Evolutionary conservation across 1,140 invertebrate genomes (phyloP), one percentile per base, ranked within the genome.

Genomic region (Drosophila dunni): DNA sequence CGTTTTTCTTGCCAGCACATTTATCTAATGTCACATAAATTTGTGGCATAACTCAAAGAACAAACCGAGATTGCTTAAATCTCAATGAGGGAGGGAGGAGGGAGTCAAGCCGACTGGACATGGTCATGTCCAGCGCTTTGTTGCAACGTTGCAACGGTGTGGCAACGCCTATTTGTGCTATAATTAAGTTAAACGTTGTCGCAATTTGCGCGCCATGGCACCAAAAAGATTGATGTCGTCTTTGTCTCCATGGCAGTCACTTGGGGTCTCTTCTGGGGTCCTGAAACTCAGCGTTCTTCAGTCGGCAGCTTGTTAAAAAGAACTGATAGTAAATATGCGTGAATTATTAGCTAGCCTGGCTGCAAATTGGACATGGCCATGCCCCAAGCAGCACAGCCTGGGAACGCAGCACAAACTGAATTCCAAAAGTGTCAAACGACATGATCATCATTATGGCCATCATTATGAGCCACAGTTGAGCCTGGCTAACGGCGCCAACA

Each of bases 181-280:
- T 90, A 89, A 90, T 89, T 90, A 89, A 89, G 84, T 89, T 90
- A 89, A 89, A 89, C 84, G 84, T 89, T 89, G 84, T 90, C 84
- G 84, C 80, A 84, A 83, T 84, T 82, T 84, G 81, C 81, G 81
- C 81, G 75, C 61, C 81, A 69, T 40, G 57, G 48, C 73, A 78
- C 57, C 75, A 67, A 75, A 29, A 72, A 90, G 85, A 89, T 90
- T 89, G 84, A 90, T 90, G 84, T 89, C 68, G 85, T 64, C 80
- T 88, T 88, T 88, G 84, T 89, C 64, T 62, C 68, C 53, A 71
- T 72, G 71, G 65, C 81, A 50, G 7, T 45, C 17, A 13, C 42
- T 7, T 29, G 24, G 6, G 11, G 5, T 13, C 56, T 38, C 17
- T 40, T 10, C 34, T 53, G 50, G 50, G 50, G 50, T 53, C 33